These are phyloP conservation scores for Rhagophthalmus giganteus DNA, from an alignment of 2,888 invertebrate genomes.

Conservation along the genomic window DNA sequence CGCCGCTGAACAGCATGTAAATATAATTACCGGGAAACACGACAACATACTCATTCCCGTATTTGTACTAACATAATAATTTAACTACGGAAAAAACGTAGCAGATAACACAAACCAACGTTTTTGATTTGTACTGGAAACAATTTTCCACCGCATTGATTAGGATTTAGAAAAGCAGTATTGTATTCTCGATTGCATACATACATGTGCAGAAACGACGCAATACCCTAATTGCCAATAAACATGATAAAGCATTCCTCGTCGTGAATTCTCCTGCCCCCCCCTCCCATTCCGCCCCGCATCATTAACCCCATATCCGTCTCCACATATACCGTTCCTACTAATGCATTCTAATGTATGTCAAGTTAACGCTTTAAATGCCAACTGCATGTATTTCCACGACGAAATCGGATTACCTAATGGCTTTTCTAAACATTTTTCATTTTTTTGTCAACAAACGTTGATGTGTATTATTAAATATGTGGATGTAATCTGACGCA, in stretches of 20 bases:
- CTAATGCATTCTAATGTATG: conserved; percentile 36
- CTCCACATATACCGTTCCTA: conserved; percentile 21
- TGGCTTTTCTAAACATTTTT: conserved; percentile 34
- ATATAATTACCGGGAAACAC: conserved; percentile 31
- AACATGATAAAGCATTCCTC: conserved; percentile 31
- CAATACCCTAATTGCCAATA: conserved; percentile 31
- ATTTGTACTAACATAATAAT: conserved; percentile 15
- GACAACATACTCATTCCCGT: conserved; percentile 19
- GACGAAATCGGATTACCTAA: conserved; percentile 33
- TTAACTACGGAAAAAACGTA: conserved; percentile 15
- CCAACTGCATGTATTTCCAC: conserved; percentile 26
- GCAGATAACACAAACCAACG: no score
- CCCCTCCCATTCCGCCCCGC: no score
- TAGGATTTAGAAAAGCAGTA: background rate
- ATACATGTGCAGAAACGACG: conserved; percentile 18
- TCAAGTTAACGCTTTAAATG: conserved; percentile 33
- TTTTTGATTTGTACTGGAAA: no score
- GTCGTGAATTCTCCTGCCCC: conserved; percentile 11
- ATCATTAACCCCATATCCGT: conserved; percentile 31
- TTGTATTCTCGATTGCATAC: conserved; percentile 6
- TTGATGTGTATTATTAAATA: conserved; percentile 13
- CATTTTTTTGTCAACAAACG: conserved; percentile 13
- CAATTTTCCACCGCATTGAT: no score
- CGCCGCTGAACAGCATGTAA: conserved; percentile 23
- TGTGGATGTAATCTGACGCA: conserved; percentile 13